Percentiles rank a stretch among this genome's conserved stretches.
phyloP scores from a whole-genome alignment of 1,140 invertebrate genomes.

The Delia radicum region DNA sequence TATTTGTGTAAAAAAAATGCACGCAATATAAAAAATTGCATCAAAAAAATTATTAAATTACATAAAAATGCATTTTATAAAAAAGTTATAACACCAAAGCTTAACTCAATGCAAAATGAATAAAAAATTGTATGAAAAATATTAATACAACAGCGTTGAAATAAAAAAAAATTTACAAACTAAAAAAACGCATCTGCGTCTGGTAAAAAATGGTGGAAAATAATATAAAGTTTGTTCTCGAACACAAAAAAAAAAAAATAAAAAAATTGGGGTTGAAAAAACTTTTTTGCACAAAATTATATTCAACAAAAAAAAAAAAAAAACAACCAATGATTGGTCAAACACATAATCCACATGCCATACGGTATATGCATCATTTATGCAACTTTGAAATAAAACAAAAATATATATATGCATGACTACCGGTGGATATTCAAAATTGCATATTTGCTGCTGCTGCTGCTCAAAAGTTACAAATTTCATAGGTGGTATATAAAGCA shows the following conservation, averaged over 20 bases:
- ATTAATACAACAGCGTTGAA: too few relatives aligned
- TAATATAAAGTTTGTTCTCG: background rate
- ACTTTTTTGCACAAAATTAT: background rate
- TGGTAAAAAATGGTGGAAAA: constrained; percentile 18
- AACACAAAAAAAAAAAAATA: background rate
- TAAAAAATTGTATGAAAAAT: too few relatives aligned
- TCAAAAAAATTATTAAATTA: background rate
- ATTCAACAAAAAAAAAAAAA: background rate
- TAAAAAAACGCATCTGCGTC: constrained; percentile 15
- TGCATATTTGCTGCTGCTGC: too few relatives aligned
- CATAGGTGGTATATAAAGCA: too few relatives aligned
- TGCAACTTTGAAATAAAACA: too few relatives aligned
- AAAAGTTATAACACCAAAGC: too few relatives aligned
- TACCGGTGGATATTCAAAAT: too few relatives aligned
- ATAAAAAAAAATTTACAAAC: background rate
- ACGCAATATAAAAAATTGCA: background rate
- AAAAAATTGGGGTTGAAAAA: background rate
- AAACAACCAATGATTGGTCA: background rate
- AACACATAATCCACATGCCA: background rate
- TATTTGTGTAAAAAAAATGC: background rate
- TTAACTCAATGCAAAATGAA: too few relatives aligned
- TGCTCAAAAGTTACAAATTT: too few relatives aligned
- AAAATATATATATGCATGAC: too few relatives aligned
- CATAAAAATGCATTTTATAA: too few relatives aligned
- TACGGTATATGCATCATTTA: background rate